phyloP scores from a whole-genome alignment of 2,113 vertebrate species.

The Petromus typicus region DNA sequence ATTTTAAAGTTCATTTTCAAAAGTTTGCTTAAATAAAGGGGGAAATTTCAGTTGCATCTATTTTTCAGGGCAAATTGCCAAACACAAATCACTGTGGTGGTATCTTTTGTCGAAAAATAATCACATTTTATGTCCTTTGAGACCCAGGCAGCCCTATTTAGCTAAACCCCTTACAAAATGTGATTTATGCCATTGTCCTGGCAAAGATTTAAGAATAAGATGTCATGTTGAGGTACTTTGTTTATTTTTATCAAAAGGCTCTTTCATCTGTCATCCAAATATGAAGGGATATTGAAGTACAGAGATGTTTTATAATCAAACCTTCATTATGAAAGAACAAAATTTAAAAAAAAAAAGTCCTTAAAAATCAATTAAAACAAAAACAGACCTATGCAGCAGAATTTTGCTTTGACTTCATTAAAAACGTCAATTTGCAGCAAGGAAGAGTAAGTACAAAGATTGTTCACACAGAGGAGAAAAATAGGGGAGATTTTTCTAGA shows the following conservation, averaged over 20 bases:
- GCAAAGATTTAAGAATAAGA: constrained; percentile 71
- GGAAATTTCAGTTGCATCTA: background rate
- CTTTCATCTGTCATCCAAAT: constrained; percentile 69
- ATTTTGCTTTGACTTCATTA: constrained; percentile 55
- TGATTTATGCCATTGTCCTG: constrained; percentile 71
- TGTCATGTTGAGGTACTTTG: constrained; percentile 59
- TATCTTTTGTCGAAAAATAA: constrained; percentile 45
- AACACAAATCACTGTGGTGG: background rate
- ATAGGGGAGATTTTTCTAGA: background rate
- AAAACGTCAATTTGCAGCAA: constrained; percentile 58
- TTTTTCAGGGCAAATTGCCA: background rate
- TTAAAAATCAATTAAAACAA: constrained; percentile 55
- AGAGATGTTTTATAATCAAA: constrained; percentile 50
- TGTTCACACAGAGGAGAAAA: background rate
- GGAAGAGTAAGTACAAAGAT: background rate
- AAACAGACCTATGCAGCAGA: constrained; percentile 39
- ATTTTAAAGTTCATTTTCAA: constrained; percentile 47
- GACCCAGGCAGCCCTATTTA: constrained; percentile 60
- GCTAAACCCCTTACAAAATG: constrained; percentile 60
- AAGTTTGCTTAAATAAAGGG: constrained; percentile 51
- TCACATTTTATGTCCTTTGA: constrained; percentile 47
- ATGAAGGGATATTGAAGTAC: constrained; percentile 63
- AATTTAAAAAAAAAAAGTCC: constrained; percentile 28
- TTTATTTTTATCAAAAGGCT: constrained; percentile 76
- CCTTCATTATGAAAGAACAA: constrained; percentile 47